phyloP scores from a whole-genome alignment of 2,113 vertebrate genomes.

The Thryonomys swinderianus region DNA sequence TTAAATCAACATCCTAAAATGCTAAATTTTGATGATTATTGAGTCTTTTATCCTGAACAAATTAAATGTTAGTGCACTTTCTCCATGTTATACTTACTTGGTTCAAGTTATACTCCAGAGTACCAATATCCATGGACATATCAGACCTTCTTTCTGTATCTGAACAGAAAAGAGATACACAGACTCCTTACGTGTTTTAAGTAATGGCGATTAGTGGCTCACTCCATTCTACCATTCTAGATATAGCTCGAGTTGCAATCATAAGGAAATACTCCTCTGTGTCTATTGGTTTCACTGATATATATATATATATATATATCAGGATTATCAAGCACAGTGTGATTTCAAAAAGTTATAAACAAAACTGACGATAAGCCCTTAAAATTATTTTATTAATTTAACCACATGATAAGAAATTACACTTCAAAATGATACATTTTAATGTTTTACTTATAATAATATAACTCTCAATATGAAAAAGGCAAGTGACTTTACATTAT shows the following conservation, averaged over 20 bases:
- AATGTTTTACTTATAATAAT: conserved; percentile 38
- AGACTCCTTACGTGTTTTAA: neutral
- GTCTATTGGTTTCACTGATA: neutral
- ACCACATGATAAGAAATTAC: conserved; percentile 31
- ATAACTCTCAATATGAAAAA: conserved; percentile 55
- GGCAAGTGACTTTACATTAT: conserved; percentile 49
- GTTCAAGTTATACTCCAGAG: neutral
- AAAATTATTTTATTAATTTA: conserved; percentile 63
- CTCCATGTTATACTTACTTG: neutral
- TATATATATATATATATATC: neutral
- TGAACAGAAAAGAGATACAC: neutral
- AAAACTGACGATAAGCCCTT: conserved; percentile 17
- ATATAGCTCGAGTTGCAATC: neutral
- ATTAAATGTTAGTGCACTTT: conserved; percentile 1
- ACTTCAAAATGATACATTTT: conserved; percentile 40
- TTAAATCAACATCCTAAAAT: neutral
- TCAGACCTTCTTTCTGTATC: neutral
- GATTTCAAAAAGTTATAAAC: neutral
- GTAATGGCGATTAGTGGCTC: neutral
- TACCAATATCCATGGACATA: neutral
- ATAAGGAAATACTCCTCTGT: neutral
- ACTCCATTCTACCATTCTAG: neutral
- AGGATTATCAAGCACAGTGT: neutral
- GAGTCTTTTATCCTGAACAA: neutral
- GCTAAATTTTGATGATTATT: neutral